A percentile compares a stretch with the other conserved stretches of the same genome.
phyloP scores from a whole-genome alignment of 92 coral and sea anemone genomes.

The Palythoa heliodiscus region DNA sequence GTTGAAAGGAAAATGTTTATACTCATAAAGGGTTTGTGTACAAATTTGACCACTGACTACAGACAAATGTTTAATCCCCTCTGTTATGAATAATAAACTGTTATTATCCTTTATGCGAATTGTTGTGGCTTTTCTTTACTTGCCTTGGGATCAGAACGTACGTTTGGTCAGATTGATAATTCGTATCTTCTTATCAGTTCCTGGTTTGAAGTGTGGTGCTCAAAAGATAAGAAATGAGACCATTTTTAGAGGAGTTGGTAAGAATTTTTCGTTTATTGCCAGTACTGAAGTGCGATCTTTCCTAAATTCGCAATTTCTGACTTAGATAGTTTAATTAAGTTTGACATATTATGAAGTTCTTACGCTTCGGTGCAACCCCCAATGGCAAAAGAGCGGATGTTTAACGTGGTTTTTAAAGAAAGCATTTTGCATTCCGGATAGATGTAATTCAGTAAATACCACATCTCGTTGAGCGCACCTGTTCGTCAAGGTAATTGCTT shows the following conservation, averaged over 20 bases:
- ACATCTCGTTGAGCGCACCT: conserved; percentile 9
- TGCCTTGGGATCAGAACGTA: not conserved
- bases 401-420: conserved; percentile 20
- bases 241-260: not conserved
- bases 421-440: conserved; percentile 39
- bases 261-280: not conserved
- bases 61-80: conserved; percentile 21
- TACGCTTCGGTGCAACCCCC: conserved; percentile 24
- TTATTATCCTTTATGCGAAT: not conserved
- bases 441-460: conserved; percentile 36
- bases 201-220: conserved; percentile 24
- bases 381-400: conserved; percentile 42
- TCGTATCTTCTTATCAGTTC: conserved; percentile 3
- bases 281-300: conserved; percentile 9
- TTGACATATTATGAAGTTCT: conserved; percentile 42
- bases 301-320: conserved; percentile 11
- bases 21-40: conserved; percentile 11
- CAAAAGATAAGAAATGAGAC: conserved; percentile 3
- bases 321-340: conserved; percentile 34
- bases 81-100: conserved; percentile 1
- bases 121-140: not conserved
- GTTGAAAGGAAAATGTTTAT: conserved; percentile 29
- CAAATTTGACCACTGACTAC: not conserved
- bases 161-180: conserved; percentile 5
- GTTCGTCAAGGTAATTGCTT: conserved; percentile 25